Conservation (phyloP, 2,888 invertebrate species). For the Drosophila greeni region DNA sequence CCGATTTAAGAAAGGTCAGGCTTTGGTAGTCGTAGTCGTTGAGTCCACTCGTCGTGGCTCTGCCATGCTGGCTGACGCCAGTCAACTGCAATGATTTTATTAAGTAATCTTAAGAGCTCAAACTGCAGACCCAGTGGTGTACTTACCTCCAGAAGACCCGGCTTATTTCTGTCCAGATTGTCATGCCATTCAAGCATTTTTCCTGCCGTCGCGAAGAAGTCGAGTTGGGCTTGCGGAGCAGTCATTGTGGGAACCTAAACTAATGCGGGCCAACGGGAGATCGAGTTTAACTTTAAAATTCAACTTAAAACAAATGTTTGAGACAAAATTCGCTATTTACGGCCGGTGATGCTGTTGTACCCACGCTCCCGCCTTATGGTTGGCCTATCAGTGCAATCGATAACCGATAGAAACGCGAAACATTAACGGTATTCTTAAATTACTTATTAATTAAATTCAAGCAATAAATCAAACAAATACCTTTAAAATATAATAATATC, state of each 20-base stretch:
- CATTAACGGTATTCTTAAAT: background rate
- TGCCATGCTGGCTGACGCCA: conserved; percentile 83
- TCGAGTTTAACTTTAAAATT: background rate
- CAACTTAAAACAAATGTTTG: conserved; percentile 1
- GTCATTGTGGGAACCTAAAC: conserved; percentile 58
- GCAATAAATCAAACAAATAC: background rate
- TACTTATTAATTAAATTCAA: background rate
- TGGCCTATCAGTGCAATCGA: conserved; percentile 4
- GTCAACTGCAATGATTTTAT: conserved; percentile 79
- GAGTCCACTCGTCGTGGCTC: conserved; percentile 92
- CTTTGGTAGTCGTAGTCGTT: conserved; percentile 95
- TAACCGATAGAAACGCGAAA: background rate
- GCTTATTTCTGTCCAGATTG: conserved; percentile 70
- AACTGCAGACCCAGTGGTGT: background rate
- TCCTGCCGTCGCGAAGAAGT: conserved; percentile 88
- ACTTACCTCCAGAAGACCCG: conserved; percentile 76
- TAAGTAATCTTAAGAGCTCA: background rate
- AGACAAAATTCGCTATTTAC: conserved; percentile 30
- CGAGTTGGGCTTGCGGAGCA: conserved; percentile 79
- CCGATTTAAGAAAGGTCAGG: conserved; percentile 84
- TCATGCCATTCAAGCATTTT: conserved; percentile 87
- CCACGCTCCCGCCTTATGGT: conserved; percentile 30
- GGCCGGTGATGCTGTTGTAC: conserved; percentile 44
- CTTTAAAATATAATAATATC: background rate
- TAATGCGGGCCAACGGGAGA: background rate